Percentiles rank a stretch among this genome's conserved stretches.
Conservation (phyloP, 2,888 invertebrate genomes). For the Aphodius granarius region DNA sequence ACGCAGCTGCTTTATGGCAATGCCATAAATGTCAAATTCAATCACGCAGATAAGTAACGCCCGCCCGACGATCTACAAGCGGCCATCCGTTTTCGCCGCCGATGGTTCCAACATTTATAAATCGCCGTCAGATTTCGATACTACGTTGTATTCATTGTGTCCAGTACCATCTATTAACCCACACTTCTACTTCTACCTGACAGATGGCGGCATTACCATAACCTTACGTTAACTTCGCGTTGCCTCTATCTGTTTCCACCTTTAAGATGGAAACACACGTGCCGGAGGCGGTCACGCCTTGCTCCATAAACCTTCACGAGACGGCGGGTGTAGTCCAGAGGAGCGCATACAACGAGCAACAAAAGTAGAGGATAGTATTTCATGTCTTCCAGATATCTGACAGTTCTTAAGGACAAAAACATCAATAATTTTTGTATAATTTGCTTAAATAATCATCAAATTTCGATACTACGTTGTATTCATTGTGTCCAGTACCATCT, state of each 20-base stretch:
- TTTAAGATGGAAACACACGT: too few relatives aligned
- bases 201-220: too few relatives aligned
- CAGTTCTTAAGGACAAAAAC: too few relatives aligned
- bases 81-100: neutral
- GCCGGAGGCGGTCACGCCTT: neutral
- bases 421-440: too few relatives aligned
- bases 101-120: conserved; percentile 10
- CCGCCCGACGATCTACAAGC: neutral
- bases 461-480: conserved; percentile 1
- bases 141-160: too few relatives aligned
- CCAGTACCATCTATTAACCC: too few relatives aligned
- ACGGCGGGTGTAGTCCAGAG: neutral
- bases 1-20: neutral
- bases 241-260: too few relatives aligned
- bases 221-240: too few relatives aligned
- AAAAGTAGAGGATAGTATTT: too few relatives aligned
- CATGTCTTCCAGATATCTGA: too few relatives aligned
- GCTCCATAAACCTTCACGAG: neutral
- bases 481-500: too few relatives aligned
- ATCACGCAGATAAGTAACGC: conserved; percentile 13
- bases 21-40: conserved; percentile 9
- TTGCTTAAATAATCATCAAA: conserved; percentile 4
- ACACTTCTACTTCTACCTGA: too few relatives aligned
- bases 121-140: conserved; percentile 10
- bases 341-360: neutral